phyloP scores from a whole-genome alignment of 64 coral and sea anemone genomes.

The Pachyseris speciosa region DNA sequence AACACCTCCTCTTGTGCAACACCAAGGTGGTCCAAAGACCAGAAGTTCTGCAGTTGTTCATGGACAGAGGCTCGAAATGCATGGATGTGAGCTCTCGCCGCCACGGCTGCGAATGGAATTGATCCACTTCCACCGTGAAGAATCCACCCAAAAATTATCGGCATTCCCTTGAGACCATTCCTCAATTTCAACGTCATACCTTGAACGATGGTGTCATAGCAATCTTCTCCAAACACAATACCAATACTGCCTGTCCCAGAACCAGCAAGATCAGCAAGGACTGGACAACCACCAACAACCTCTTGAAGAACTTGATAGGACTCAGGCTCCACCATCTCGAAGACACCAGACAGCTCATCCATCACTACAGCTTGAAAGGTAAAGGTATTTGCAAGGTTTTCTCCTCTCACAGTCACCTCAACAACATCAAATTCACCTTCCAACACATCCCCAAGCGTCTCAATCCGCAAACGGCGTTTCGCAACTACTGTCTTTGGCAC shows the following conservation, averaged over 20 bases:
- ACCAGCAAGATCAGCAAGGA: background rate
- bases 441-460: too few species aligned
- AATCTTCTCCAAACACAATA: too few species aligned
- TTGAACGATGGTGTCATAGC: too few species aligned
- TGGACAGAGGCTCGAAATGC: background rate
- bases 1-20: too few species aligned
- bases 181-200: too few species aligned
- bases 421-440: conserved; percentile 1
- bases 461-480: too few species aligned
- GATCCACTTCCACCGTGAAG: background rate
- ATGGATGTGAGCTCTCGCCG: background rate
- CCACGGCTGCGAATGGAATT: background rate
- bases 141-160: background rate
- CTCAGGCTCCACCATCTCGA: background rate
- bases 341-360: background rate
- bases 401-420: background rate
- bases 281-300: conserved; percentile 3
- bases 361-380: background rate
- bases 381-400: background rate
- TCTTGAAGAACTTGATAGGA: background rate
- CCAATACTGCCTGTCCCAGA: background rate
- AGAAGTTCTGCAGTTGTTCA: background rate
- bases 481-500: background rate
- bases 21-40: too few species aligned
- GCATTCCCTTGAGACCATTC: too few species aligned